Evolutionary conservation across 2,888 invertebrate genomes (phyloP).

Genomic region (Nipponacmea schrenckii): DNA sequence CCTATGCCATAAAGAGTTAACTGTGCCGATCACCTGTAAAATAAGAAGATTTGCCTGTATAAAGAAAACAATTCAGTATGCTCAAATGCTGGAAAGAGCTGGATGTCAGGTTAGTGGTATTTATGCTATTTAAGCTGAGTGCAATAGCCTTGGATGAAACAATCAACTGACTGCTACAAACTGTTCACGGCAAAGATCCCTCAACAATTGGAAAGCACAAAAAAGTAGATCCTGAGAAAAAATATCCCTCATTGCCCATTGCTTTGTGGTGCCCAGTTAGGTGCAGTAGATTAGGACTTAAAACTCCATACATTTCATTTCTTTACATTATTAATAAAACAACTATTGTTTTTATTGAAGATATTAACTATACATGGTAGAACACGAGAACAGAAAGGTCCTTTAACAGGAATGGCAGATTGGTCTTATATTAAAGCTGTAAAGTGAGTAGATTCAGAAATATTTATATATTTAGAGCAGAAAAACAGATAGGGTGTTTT

Average conservation of each 20-base stretch:
- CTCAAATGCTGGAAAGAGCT: conserved; percentile 91
- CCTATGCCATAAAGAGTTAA: conserved; percentile 58
- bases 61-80: conserved; percentile 88
- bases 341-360: conserved; percentile 56
- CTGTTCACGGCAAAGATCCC: no score
- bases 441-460: conserved; percentile 72
- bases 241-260: no score
- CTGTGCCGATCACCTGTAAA: conserved; percentile 96
- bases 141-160: no score
- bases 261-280: no score
- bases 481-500: no score
- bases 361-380: conserved; percentile 95
- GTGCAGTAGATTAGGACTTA: no score
- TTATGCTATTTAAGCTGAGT: no score
- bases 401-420: conserved; percentile 90
- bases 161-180: no score
- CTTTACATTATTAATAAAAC: no score
- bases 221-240: no score
- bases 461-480: not conserved
- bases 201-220: no score
- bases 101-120: conserved; percentile 75
- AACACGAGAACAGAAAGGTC: conserved; percentile 95
- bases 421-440: conserved; percentile 94
- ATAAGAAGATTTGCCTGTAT: conserved; percentile 89
- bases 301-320: no score